These are phyloP conservation scores for Matsumurasca onukii DNA, from an alignment of 1,140 invertebrate species.

Conservation along the genomic window DNA sequence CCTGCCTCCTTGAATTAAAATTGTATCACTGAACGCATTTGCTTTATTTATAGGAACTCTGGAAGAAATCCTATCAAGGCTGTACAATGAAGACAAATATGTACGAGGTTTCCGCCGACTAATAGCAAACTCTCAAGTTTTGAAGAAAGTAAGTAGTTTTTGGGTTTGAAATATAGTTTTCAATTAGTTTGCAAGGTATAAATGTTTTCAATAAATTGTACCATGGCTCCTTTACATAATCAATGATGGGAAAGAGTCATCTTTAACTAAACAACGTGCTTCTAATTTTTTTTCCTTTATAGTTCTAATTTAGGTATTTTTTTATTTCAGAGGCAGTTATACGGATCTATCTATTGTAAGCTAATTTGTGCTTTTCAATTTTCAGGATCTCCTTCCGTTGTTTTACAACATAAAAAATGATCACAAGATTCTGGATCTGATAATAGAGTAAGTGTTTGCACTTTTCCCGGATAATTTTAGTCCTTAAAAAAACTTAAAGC, in stretches of 20 bases:
- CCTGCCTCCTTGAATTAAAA: too few relatives aligned
- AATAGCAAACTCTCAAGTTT: slow-evolving; percentile 65
- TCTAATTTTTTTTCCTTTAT: too few relatives aligned
- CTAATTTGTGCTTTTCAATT: slow-evolving; percentile 31
- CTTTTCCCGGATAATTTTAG: background rate
- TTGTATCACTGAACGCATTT: too few relatives aligned
- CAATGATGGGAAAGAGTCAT: too few relatives aligned
- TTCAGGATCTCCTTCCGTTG: slow-evolving; percentile 62
- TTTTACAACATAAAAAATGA: slow-evolving; percentile 64
- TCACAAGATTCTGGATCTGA: slow-evolving; percentile 48
- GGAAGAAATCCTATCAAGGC: slow-evolving; percentile 61
- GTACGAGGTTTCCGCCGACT: slow-evolving; percentile 61
- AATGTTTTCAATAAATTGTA: too few relatives aligned
- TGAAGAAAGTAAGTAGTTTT: slow-evolving; percentile 54
- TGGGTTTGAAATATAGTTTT: too few relatives aligned
- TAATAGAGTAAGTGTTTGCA: slow-evolving; percentile 47
- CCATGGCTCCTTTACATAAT: too few relatives aligned
- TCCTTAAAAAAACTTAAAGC: too few relatives aligned
- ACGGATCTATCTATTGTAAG: slow-evolving; percentile 26
- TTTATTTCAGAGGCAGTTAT: too few relatives aligned
- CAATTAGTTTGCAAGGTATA: too few relatives aligned
- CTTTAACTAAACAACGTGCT: too few relatives aligned
- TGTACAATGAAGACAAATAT: slow-evolving; percentile 62
- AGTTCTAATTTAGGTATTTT: too few relatives aligned
- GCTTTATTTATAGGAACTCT: slow-evolving; percentile 52